Conservation (phyloP, 64 coral and sea anemone species). For the Orbicella faveolata region DNA sequence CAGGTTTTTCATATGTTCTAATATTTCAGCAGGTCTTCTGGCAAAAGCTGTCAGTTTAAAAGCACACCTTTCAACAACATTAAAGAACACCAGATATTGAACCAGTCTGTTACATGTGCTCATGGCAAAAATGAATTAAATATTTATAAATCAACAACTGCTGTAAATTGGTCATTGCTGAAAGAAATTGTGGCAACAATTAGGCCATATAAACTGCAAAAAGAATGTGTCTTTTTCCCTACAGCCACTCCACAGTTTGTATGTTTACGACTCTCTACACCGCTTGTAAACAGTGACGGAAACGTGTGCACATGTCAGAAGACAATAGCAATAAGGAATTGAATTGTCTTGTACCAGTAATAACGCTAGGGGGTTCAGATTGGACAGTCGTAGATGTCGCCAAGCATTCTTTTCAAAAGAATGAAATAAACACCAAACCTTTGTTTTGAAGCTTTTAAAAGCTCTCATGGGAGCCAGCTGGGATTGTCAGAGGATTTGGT, state of each 20-base stretch:
- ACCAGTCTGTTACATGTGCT: neutral
- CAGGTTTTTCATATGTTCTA: neutral
- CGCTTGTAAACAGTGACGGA: slow-evolving; percentile 28
- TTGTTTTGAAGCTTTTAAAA: slow-evolving; percentile 5
- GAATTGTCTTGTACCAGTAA: slow-evolving; percentile 2
- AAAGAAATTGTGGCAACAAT: neutral
- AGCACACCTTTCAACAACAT: neutral
- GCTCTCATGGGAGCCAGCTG: slow-evolving; percentile 8
- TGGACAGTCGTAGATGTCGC: neutral
- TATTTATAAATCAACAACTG: neutral
- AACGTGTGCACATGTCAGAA: slow-evolving; percentile 8
- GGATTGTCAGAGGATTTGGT: neutral
- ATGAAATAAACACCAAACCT: slow-evolving; percentile 18
- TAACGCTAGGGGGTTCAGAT: neutral
- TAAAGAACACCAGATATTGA: slow-evolving; percentile 13
- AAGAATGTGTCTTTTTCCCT: neutral
- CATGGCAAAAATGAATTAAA: neutral
- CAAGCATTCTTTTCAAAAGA: slow-evolving; percentile 1
- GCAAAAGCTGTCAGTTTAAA: neutral
- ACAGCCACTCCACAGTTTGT: neutral
- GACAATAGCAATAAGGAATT: neutral
- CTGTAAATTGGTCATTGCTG: neutral
- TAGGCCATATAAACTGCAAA: neutral
- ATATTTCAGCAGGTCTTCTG: neutral
- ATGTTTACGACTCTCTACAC: neutral